Evolutionary conservation across 2,888 invertebrate species (phyloP).

Genomic region (Hydrotaea diabolus): DNA sequence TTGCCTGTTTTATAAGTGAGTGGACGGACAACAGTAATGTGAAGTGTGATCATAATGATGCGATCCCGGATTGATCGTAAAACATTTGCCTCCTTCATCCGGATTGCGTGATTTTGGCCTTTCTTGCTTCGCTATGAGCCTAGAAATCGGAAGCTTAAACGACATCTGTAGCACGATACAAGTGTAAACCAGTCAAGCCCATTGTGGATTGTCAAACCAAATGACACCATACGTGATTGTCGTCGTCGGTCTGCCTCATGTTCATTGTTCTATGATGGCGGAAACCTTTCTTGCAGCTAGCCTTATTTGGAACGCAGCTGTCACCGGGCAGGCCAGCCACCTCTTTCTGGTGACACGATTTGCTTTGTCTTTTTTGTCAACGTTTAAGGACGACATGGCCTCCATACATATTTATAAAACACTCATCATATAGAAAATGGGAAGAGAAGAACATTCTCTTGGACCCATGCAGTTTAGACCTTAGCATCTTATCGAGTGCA

Average conservation of each 20-base stretch:
- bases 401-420: slow-evolving; percentile 1
- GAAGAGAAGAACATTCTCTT: slow-evolving; percentile 41
- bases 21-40: slow-evolving; percentile 10
- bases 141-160: slow-evolving; percentile 12
- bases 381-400: background rate
- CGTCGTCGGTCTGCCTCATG: slow-evolving; percentile 22
- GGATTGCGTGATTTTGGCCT: background rate
- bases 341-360: background rate
- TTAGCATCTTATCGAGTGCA: slow-evolving; percentile 49
- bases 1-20: slow-evolving; percentile 47
- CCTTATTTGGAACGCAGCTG: background rate
- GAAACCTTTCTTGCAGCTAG: background rate
- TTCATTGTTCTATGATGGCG: background rate
- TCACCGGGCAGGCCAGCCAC: background rate
- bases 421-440: slow-evolving; percentile 40
- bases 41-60: slow-evolving; percentile 24
- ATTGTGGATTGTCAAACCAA: slow-evolving; percentile 9
- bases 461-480: slow-evolving; percentile 41
- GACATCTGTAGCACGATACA: slow-evolving; percentile 38
- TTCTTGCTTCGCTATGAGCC: background rate
- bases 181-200: slow-evolving; percentile 2
- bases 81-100: slow-evolving; percentile 13
- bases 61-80: slow-evolving; percentile 11
- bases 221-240: slow-evolving; percentile 26
- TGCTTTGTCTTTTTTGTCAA: background rate